These are phyloP conservation scores for Coremacera marginata DNA, from an alignment of 2,888 invertebrate genomes.

Conservation along the genomic window DNA sequence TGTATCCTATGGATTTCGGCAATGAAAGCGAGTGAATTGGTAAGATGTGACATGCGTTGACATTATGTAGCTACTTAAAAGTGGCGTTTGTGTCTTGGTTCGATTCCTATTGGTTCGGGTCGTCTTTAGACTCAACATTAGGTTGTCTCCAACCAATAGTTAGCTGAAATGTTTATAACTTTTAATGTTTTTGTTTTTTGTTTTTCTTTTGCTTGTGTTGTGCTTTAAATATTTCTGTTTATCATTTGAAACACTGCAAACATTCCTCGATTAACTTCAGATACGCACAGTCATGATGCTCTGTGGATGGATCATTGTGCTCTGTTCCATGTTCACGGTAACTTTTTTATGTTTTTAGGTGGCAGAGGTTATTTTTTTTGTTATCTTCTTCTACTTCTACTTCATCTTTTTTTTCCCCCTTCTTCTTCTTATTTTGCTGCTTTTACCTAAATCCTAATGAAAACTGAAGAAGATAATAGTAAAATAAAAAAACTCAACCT, in stretches of 20 bases:
- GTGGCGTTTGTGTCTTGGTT: background rate
- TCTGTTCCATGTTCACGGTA: no score
- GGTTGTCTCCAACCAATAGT: background rate
- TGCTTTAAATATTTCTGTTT: background rate
- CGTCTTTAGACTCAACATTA: background rate
- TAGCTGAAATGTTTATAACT: background rate
- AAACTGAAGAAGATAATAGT: no score
- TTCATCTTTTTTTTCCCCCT: background rate
- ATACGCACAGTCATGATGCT: slow-evolving; percentile 4
- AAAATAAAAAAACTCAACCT: no score
- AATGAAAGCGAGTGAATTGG: background rate
- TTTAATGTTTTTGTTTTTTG: background rate
- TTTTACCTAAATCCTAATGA: background rate
- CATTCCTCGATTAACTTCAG: slow-evolving; percentile 8
- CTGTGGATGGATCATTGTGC: background rate
- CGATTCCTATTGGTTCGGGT: background rate
- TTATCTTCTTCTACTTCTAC: background rate
- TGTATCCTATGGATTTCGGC: background rate
- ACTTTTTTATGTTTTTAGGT: background rate
- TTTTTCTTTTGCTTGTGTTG: no score
- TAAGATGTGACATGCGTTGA: no score
- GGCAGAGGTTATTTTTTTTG: background rate
- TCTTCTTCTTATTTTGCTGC: background rate
- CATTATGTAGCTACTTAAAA: background rate
- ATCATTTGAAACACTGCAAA: background rate